Conservation (phyloP, 2,888 invertebrate species). For the Rapana venosa region DNA sequence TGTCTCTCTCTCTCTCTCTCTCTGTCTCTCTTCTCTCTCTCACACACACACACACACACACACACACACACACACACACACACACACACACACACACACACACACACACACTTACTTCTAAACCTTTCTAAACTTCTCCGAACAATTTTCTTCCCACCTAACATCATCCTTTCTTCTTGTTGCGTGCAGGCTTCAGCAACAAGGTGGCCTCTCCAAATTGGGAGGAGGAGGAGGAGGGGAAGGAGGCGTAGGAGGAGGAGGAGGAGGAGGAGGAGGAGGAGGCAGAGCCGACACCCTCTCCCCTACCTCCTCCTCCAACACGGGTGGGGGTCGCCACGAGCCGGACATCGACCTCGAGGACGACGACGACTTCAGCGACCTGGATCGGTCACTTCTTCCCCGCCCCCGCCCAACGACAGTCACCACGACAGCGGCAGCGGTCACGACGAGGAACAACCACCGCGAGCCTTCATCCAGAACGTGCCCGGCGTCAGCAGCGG, state of each 20-base stretch:
- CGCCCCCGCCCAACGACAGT: slow-evolving; percentile 33
- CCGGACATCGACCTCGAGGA: slow-evolving; percentile 52
- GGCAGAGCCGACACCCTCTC: slow-evolving; percentile 47
- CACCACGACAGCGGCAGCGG: slow-evolving; percentile 28
- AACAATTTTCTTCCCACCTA: too few species aligned
- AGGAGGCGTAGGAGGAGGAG: background rate
- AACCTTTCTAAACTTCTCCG: too few species aligned
- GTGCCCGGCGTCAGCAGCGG: background rate
- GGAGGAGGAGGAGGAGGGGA: slow-evolving; percentile 30
- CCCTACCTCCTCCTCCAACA: slow-evolving; percentile 48
- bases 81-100: too few species aligned
- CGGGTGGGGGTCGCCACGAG: slow-evolving; percentile 47
- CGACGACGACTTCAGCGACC: slow-evolving; percentile 52
- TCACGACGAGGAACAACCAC: background rate
- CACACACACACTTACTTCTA: too few species aligned
- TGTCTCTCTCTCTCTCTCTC: background rate
- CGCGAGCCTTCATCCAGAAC: background rate
- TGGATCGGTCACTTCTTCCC: slow-evolving; percentile 44
- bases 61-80: background rate
- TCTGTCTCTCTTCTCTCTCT: background rate
- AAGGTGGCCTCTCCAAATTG: slow-evolving; percentile 47
- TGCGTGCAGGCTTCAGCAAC: slow-evolving; percentile 53
- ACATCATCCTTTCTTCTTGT: too few species aligned
- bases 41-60: background rate
- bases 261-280: slow-evolving; percentile 5